These are phyloP conservation scores for Notospermus geniculatus DNA, from an alignment of 1,140 invertebrate species.

Conservation along the genomic window DNA sequence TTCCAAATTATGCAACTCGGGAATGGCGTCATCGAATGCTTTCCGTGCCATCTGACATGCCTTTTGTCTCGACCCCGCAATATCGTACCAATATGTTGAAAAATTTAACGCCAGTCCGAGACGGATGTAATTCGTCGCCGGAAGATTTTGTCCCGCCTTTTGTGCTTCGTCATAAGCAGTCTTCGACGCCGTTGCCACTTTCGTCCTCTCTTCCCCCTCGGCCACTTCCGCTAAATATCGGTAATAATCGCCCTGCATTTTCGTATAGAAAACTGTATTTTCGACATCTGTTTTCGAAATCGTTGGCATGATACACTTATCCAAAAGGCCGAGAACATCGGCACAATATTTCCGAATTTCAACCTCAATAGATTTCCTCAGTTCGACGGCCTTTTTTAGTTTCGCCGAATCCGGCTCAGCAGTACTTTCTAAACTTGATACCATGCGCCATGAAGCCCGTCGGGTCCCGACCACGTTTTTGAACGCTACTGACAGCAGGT, in stretches of 20 bases:
- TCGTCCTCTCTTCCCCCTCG: no score
- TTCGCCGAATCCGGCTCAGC: conserved; percentile 34
- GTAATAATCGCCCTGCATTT: no score
- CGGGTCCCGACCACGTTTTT: conserved; percentile 98
- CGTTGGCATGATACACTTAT: no score
- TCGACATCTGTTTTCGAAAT: no score
- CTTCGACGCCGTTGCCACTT: no score
- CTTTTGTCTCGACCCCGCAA: conserved; percentile 90
- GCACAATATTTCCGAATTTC: no score
- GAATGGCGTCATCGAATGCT: conserved; percentile 94
- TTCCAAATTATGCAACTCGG: conserved; percentile 88
- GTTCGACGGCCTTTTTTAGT: no score
- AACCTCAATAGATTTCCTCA: no score
- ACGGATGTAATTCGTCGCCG: conserved; percentile 83
- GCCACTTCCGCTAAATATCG: no score
- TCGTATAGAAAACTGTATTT: no score
- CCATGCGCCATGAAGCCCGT: conserved; percentile 95
- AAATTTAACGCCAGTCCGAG: conserved; percentile 86
- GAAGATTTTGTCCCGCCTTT: conserved; percentile 93
- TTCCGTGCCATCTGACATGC: conserved; percentile 60
- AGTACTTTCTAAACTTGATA: conserved; percentile 89
- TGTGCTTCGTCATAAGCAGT: conserved; percentile 79
- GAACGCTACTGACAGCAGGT: conserved; percentile 94
- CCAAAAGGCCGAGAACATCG: no score
- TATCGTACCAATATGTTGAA: conserved; percentile 95